Conservation (phyloP, 2,888 invertebrate species). For the Oscheius sp. region DNA sequence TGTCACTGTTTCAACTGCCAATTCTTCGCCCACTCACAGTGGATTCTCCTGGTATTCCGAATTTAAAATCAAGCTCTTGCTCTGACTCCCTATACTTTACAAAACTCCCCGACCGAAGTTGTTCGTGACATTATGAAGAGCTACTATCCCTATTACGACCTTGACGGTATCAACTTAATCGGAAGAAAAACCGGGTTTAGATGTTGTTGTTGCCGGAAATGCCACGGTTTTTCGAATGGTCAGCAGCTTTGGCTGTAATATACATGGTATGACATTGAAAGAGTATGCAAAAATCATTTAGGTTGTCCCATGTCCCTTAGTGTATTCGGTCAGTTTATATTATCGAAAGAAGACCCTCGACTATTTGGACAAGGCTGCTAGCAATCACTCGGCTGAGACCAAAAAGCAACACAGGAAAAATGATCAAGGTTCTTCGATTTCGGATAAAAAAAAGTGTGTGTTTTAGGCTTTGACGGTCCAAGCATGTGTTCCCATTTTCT, state of each 20-base stretch:
- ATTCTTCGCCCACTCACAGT: slow-evolving; percentile 45
- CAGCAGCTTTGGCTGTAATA: slow-evolving; percentile 29
- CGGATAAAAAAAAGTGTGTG: too few species aligned
- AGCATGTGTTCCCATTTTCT: slow-evolving; percentile 41
- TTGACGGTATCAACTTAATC: slow-evolving; percentile 15
- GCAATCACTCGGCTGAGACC: slow-evolving; percentile 35
- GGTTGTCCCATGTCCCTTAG: slow-evolving; percentile 39
- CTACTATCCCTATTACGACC: slow-evolving; percentile 39
- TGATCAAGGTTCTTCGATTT: slow-evolving; percentile 17
- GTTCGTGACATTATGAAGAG: slow-evolving; percentile 36
- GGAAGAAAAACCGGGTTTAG: neutral
- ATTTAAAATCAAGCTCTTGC: slow-evolving; percentile 6
- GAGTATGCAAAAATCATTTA: too few species aligned
- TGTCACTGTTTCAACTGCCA: slow-evolving; percentile 47
- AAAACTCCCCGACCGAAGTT: slow-evolving; percentile 30
- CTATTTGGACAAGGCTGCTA: slow-evolving; percentile 27
- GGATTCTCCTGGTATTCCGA: slow-evolving; percentile 35
- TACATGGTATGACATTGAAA: too few species aligned
- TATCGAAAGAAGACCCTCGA: slow-evolving; percentile 36
- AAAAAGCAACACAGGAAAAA: slow-evolving; percentile 35
- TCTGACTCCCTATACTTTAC: slow-evolving; percentile 37
- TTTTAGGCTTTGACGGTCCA: slow-evolving; percentile 40
- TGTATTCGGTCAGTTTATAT: slow-evolving; percentile 36
- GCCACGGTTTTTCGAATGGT: slow-evolving; percentile 13
- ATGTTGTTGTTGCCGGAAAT: slow-evolving; percentile 5